Conservation (phyloP, 1,140 invertebrate species). For the Aradophagus sp. region DNA sequence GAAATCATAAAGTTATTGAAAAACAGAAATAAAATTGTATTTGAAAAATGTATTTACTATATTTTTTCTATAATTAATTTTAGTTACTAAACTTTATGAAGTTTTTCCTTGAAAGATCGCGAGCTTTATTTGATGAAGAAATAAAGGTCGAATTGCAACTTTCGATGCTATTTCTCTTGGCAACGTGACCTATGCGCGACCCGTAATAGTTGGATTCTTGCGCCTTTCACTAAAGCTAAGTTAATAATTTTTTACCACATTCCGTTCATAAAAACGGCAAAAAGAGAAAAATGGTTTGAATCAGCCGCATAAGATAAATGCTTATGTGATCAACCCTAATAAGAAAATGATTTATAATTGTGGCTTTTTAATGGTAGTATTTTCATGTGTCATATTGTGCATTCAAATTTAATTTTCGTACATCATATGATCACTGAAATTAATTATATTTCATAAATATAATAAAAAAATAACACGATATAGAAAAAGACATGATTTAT, state of each 20-base stretch:
- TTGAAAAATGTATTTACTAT: too few species aligned
- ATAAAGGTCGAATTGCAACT: slow-evolving; percentile 53
- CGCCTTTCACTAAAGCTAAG: slow-evolving; percentile 52
- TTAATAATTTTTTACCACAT: slow-evolving; percentile 50
- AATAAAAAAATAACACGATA: too few species aligned
- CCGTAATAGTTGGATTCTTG: slow-evolving; percentile 35
- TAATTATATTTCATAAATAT: too few species aligned
- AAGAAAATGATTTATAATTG: slow-evolving; percentile 39
- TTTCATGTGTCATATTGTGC: slow-evolving; percentile 16
- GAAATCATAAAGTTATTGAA: too few species aligned
- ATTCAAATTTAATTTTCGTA: too few species aligned
- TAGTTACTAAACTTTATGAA: too few species aligned
- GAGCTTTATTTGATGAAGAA: slow-evolving; percentile 38
- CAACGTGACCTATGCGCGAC: slow-evolving; percentile 48
- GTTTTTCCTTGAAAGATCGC: too few species aligned
- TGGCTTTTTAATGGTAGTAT: not conserved
- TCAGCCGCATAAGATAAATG: slow-evolving; percentile 29
- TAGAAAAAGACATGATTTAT: too few species aligned
- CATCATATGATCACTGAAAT: too few species aligned
- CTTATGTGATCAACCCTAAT: slow-evolving; percentile 37
- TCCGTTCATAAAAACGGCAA: slow-evolving; percentile 45
- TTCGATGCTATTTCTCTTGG: slow-evolving; percentile 51
- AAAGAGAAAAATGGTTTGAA: slow-evolving; percentile 28
- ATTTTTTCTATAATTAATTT: too few species aligned
- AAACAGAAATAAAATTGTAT: too few species aligned